Evolutionary conservation across 2,888 invertebrate species (phyloP).

Genomic region (Drosophila multiciliata): DNA sequence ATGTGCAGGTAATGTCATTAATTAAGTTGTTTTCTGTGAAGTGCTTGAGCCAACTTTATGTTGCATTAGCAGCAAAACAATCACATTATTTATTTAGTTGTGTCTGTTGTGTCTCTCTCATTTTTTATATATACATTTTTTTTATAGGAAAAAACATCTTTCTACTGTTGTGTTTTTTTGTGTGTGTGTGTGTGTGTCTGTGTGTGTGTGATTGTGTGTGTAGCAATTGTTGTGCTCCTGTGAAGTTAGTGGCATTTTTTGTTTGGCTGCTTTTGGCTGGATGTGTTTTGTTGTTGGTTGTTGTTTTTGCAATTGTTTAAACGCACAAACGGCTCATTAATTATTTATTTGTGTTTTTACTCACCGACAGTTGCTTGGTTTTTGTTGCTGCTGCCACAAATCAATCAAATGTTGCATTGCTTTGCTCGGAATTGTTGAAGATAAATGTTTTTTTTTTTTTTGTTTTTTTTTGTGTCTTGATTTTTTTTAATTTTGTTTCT

Average conservation of each 20-base stretch:
- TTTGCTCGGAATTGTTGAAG: constrained; percentile 22
- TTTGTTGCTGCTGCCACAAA: constrained; percentile 52
- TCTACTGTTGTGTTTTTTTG: neutral
- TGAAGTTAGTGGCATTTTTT: constrained; percentile 20
- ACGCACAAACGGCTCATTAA: constrained; percentile 58
- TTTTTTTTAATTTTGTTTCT: constrained; percentile 7
- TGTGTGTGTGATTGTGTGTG: neutral
- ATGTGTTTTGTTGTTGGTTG: constrained; percentile 15
- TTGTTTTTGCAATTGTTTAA: constrained; percentile 57
- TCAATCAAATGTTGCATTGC: constrained; percentile 62
- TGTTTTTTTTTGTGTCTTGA: constrained; percentile 2
- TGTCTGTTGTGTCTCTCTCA: neutral
- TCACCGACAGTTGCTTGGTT: constrained; percentile 56
- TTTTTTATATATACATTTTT: too few relatives aligned
- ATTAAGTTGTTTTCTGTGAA: neutral
- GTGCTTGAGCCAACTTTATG: neutral
- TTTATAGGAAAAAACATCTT: too few relatives aligned
- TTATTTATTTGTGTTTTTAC: constrained; percentile 67
- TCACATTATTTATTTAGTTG: constrained; percentile 29
- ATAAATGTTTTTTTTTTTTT: constrained; percentile 14
- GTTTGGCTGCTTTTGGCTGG: neutral
- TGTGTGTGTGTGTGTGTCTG: neutral
- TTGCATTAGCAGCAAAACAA: constrained; percentile 13
- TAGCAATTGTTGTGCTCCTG: constrained; percentile 26
- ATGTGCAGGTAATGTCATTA: neutral